phyloP scores from a whole-genome alignment of 2,797 vertebrate species.

The Oreortyx pictus region DNA sequence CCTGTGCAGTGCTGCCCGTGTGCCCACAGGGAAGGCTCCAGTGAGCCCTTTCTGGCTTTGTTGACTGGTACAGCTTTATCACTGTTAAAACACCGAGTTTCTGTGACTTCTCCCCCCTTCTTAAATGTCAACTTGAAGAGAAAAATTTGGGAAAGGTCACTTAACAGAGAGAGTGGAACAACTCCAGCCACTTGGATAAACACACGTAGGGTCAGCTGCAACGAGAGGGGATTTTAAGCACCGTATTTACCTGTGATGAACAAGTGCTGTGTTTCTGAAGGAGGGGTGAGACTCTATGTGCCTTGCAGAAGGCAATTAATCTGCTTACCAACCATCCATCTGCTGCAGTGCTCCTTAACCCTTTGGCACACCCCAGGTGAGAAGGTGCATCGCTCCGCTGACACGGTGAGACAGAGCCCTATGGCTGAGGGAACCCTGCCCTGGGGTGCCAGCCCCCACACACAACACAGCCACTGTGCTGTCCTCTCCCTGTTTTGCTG shows the following conservation, averaged over 20 bases:
- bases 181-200: constrained; percentile 65
- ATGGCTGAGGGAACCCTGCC: neutral
- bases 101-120: constrained; percentile 23
- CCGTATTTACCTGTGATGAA: constrained; percentile 41
- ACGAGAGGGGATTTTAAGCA: constrained; percentile 36
- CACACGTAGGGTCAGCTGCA: constrained; percentile 45
- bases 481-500: neutral
- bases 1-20: neutral
- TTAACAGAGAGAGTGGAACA: constrained; percentile 50
- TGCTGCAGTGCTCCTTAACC: neutral
- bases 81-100: constrained; percentile 59
- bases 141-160: constrained; percentile 71
- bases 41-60: constrained; percentile 27
- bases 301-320: constrained; percentile 18
- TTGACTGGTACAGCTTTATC: neutral
- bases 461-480: neutral
- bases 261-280: constrained; percentile 5
- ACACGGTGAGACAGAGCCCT: neutral
- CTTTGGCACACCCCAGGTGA: neutral
- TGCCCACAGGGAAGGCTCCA: rapidly evolving
- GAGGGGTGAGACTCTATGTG: neutral
- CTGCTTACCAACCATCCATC: neutral
- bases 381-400: neutral
- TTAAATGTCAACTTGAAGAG: constrained; percentile 72
- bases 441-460: neutral